A percentile compares a stretch with the other conserved stretches of the same genome.
phyloP scores from a whole-genome alignment of 2,888 invertebrate species.

The Dysmachus trigonus region DNA sequence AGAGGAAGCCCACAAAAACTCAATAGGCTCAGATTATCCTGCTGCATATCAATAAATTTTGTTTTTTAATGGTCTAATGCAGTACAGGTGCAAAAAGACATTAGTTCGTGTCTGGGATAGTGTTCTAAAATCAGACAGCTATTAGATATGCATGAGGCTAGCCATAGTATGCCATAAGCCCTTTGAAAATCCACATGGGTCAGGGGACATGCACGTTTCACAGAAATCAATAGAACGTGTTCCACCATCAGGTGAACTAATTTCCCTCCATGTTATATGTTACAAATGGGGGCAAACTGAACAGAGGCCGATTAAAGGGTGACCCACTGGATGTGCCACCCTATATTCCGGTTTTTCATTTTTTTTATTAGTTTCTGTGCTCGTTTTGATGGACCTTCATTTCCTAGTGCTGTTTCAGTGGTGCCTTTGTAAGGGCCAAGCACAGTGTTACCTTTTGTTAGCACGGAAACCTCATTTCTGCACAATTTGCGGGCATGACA shows the following conservation, averaged over 20 bases:
- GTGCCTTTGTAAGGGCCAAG: background rate
- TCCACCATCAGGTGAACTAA: background rate
- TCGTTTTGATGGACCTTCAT: constrained; percentile 2
- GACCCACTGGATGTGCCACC: background rate
- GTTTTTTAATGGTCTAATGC: background rate
- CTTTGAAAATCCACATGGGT: background rate
- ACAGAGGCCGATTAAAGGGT: background rate
- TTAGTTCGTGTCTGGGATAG: background rate
- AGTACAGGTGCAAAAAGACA: background rate
- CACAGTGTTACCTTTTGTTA: background rate
- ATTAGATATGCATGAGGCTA: background rate
- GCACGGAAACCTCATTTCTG: background rate
- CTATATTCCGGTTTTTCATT: background rate
- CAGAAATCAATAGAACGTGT: constrained; percentile 7
- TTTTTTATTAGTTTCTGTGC: constrained; percentile 9
- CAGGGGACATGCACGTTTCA: background rate
- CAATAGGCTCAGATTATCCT: background rate
- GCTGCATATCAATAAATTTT: background rate
- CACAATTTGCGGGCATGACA: background rate
- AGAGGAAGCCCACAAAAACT: background rate
- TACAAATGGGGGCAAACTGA: background rate
- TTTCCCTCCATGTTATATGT: background rate
- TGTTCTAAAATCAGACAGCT: background rate
- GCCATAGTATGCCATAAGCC: background rate
- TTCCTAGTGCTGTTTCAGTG: background rate